Evolutionary conservation across 2,888 invertebrate species (phyloP), one percentile per base, ranked within the genome.

Genomic region (Maniola hyperantus): DNA sequence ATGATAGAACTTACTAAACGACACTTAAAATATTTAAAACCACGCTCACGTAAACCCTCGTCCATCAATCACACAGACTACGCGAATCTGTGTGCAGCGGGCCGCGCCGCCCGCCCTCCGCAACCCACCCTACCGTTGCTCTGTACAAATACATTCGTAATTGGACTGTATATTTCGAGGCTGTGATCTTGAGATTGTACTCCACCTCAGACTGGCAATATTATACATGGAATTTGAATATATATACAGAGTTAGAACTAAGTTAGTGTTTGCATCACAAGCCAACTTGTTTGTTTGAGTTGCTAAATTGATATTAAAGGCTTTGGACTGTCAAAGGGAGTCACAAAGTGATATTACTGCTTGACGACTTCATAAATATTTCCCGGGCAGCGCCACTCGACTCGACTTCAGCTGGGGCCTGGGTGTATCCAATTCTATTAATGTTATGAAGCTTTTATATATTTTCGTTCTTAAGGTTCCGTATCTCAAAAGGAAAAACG

Each of bases 301-400:
- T 59, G 59, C 48, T 18, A 46, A 48, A 59, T 48, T 46, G 46
- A 59, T 59, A 59, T 59, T 59, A 48, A 59, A 46, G 11, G 59
- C 34, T 48, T 48, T 15, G 48, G 48, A 59, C 59, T 20, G 59
- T 48, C 59, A 59, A 59, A 59, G 59, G 34, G 33, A 26, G 39
- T 48, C 8, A 2, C 18, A 46, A 46, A 59, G 15, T 34, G 34
- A 59, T 48, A 34, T 59, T 53, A 53, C n/a, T 46, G 46, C 15
- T 48, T 20, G 59, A 59, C 46, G 34, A 48, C 46, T 48, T 59
- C 46, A 59, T 46, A 48, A 48, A 46, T 55, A 26, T 34, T 13
- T 18, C 33, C 46, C 10, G 13, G 6, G 42, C 11, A 39, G 20
- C 13, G 18, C 57, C 5, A 42, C 36, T 55, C 55, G 20, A 11